Base-by-base conservation (phyloP, 2,797 vertebrate species). In the Danio tinwini region DNA sequence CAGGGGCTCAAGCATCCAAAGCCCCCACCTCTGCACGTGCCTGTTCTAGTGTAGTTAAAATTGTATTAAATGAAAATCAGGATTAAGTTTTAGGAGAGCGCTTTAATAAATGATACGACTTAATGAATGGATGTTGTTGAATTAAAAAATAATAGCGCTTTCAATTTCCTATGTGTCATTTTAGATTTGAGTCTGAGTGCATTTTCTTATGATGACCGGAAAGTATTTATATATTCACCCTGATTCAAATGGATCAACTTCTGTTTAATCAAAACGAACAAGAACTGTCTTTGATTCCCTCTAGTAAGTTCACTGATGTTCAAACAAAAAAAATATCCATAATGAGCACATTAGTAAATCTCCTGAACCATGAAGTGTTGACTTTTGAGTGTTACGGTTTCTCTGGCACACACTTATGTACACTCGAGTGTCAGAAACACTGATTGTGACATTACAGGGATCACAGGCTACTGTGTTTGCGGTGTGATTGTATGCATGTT, bases 371-470 rank as follows among this genome's bases (percentile, higher is more conserved):
- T 47, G 17, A 14, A 65, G 65, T 7, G 3, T 61, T 42, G 17
- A 21, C 45, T 52, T 59, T 52, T 52, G 16, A 69, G 29, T 14
- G 50, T 6, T 39, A 68, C 29, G n/a, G 0, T 17, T 52, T 52
- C 17, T 49, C 67, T 69, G 14, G 6, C 47, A 39, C 29, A 52
- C 39, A 39, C 14, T 29, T 29, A 29, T n/a, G n/a, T 70, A 70
- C 40, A 11, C 16, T 67, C 6, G 7, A 67, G 16, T 19, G 63
- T 65, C 68, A 70, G 53, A 55, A 68, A 44, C 63, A 37, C 52
- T 47, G 16, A 39, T 49, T 77, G 63, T 56, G 16, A 58, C 17
- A 58, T 19, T 47, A 76, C 53, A 19, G 56, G 56, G 75, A 59
- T 49, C 64, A 9, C 44, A 49, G 42, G 6, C 40, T 14, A 11